Evolutionary conservation across 1,140 invertebrate genomes (phyloP).

Genomic region (Drosophila malerkotliana): DNA sequence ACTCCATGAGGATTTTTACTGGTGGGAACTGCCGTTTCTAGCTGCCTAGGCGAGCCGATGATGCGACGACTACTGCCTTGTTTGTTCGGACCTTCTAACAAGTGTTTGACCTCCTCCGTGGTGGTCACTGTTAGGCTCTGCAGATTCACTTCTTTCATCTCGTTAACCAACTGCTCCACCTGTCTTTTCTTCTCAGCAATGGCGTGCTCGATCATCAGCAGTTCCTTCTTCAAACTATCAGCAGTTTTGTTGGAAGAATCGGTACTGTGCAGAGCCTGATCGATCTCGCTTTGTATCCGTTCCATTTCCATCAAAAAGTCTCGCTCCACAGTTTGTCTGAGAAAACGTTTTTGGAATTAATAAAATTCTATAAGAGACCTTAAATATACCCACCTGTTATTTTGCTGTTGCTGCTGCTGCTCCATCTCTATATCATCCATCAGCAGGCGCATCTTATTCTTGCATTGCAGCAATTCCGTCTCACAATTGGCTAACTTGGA

Average conservation of each 20-base stretch:
- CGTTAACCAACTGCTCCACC: conserved; percentile 92
- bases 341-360: background rate
- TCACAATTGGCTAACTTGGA: conserved; percentile 94
- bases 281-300: conserved; percentile 91
- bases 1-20: conserved; percentile 98
- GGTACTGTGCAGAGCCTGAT: conserved; percentile 91
- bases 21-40: conserved; percentile 96
- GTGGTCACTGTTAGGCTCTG: conserved; percentile 93
- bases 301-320: conserved; percentile 92
- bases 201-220: conserved; percentile 89
- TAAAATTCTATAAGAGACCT: background rate
- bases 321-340: conserved; percentile 88
- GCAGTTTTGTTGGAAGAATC: conserved; percentile 92
- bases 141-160: conserved; percentile 96
- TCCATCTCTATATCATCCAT: conserved; percentile 87
- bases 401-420: conserved; percentile 81
- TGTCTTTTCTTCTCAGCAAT: conserved; percentile 94
- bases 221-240: conserved; percentile 91
- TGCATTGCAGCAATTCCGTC: conserved; percentile 93
- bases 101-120: conserved; percentile 91
- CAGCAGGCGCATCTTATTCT: conserved; percentile 92
- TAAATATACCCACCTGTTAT: conserved; percentile 55
- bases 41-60: conserved; percentile 94
- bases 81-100: conserved; percentile 92
- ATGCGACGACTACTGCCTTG: conserved; percentile 94